Percentiles rank a stretch among this genome's conserved stretches.
These are phyloP conservation scores for Agrotis exclamationis DNA, from an alignment of 2,888 invertebrate genomes.

Conservation along the genomic window DNA sequence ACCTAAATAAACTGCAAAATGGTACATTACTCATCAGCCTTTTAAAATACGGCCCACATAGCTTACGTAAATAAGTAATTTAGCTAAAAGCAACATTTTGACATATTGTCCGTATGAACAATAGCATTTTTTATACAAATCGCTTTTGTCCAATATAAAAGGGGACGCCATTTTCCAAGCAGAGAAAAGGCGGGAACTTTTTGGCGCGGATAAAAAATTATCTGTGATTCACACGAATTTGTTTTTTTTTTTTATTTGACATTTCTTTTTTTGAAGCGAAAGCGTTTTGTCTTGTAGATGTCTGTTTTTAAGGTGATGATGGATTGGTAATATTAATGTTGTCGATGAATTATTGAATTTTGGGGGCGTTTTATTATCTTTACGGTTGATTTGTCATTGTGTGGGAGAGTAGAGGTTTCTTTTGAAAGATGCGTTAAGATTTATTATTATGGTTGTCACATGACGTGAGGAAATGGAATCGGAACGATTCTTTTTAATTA, in stretches of 20 bases:
- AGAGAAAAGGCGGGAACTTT: slow-evolving; percentile 58
- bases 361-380: slow-evolving; percentile 23
- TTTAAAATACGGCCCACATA: slow-evolving; percentile 49
- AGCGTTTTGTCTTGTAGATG: slow-evolving; percentile 47
- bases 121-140: slow-evolving; percentile 82
- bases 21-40: slow-evolving; percentile 45
- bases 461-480: neutral
- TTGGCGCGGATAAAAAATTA: slow-evolving; percentile 65
- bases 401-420: slow-evolving; percentile 9
- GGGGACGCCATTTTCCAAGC: slow-evolving; percentile 68
- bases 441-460: neutral
- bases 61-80: slow-evolving; percentile 74
- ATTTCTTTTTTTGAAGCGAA: slow-evolving; percentile 48
- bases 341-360: slow-evolving; percentile 28
- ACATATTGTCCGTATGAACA: slow-evolving; percentile 82
- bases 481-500: no score
- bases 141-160: slow-evolving; percentile 76
- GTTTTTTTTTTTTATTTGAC: slow-evolving; percentile 53
- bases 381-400: slow-evolving; percentile 18
- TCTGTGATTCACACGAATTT: slow-evolving; percentile 65
- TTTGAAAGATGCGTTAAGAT: neutral
- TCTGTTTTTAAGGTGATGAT: slow-evolving; percentile 52
- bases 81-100: slow-evolving; percentile 79
- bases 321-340: slow-evolving; percentile 43
- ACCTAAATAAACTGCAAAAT: slow-evolving; percentile 45